A percentile compares a stretch with the other conserved stretches of the same genome.
These are phyloP conservation scores for Anthopleura xanthogrammica DNA, from an alignment of 92 coral and sea anemone species.

Conservation along the genomic window DNA sequence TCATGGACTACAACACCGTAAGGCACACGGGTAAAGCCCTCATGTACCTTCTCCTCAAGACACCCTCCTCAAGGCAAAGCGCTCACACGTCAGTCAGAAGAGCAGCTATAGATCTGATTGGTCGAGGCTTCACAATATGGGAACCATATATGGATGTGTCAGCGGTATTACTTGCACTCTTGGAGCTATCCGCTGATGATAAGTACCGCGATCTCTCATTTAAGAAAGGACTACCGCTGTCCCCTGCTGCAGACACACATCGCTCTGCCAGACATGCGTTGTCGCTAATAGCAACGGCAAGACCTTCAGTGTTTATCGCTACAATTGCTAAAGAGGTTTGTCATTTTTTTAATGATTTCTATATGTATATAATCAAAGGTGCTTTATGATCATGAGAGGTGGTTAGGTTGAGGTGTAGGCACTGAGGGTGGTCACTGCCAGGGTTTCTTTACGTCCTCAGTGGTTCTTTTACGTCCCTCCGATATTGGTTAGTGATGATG, in stretches of 20 bases:
- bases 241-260: conserved; percentile 95
- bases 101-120: conserved; percentile 98
- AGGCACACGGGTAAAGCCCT: conserved; percentile 96
- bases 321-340: conserved; percentile 97
- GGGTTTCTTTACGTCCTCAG: too few species aligned
- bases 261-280: conserved; percentile 96
- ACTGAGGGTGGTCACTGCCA: too few species aligned
- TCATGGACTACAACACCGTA: conserved; percentile 80
- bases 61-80: conserved; percentile 74
- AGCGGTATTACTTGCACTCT: conserved; percentile 86
- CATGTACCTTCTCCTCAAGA: conserved; percentile 88
- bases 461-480: too few species aligned
- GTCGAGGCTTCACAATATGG: conserved; percentile 98
- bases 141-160: conserved; percentile 99
- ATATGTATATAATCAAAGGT: too few species aligned
- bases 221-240: conserved; percentile 92
- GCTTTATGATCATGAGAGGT: too few species aligned
- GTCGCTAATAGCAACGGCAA: conserved; percentile 92
- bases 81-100: conserved; percentile 95
- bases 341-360: not conserved
- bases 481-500: too few species aligned
- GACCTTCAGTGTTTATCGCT: conserved; percentile 91
- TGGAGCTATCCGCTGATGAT: conserved; percentile 93
- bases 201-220: conserved; percentile 81
- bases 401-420: too few species aligned